These are phyloP conservation scores for Pachymerium ferrugineum DNA, from an alignment of 2,888 invertebrate species.

Conservation along the genomic window DNA sequence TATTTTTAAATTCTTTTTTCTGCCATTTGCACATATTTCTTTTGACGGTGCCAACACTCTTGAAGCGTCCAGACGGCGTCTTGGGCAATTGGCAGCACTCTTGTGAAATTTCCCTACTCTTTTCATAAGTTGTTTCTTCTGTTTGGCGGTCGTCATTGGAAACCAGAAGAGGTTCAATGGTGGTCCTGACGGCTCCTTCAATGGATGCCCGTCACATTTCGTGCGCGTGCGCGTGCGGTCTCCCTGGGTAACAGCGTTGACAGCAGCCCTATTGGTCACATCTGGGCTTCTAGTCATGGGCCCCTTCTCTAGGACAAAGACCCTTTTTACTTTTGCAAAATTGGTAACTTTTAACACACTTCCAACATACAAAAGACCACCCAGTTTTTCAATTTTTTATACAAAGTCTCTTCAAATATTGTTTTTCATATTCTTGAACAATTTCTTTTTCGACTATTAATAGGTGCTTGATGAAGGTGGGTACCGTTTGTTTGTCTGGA, in stretches of 20 bases:
- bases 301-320: constrained; percentile 18
- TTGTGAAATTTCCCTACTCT: constrained; percentile 16
- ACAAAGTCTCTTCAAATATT: no score
- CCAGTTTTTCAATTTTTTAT: not conserved
- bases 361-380: constrained; percentile 5
- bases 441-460: not conserved
- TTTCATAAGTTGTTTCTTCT: constrained; percentile 2
- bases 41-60: not conserved
- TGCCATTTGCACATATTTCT: not conserved
- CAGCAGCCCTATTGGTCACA: constrained; percentile 25
- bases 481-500: constrained; percentile 15
- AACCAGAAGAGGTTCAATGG: constrained; percentile 18
- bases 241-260: constrained; percentile 32
- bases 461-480: constrained; percentile 15
- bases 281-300: not conserved
- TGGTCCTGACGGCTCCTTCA: constrained; percentile 27
- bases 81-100: not conserved
- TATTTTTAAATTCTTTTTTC: not conserved
- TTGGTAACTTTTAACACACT: not conserved
- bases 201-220: constrained; percentile 29
- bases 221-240: constrained; percentile 32
- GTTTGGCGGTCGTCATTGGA: constrained; percentile 21
- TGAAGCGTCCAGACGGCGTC: constrained; percentile 21
- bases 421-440: no score
- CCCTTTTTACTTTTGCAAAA: not conserved